Conservation (phyloP, 2,797 vertebrate genomes). For the Scarus forsteni region DNA sequence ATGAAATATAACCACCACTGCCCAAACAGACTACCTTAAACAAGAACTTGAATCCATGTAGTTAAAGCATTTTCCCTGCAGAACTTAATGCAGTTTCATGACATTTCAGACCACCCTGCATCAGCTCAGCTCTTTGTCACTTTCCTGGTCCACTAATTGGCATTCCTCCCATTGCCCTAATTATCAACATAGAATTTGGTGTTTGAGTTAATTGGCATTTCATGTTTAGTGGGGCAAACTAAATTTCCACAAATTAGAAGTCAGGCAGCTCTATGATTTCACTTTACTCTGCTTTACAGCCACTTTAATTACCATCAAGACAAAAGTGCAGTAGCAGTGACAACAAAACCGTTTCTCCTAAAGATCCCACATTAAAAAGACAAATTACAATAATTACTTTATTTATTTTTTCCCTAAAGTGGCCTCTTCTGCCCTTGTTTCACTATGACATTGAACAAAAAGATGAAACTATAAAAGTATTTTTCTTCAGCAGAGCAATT, state of each 20-base stretch:
- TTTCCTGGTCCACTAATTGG: conserved; percentile 54
- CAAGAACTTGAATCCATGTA: background rate
- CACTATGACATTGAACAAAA: conserved; percentile 32
- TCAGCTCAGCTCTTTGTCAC: conserved; percentile 31
- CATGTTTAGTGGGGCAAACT: conserved; percentile 43
- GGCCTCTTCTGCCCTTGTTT: conserved; percentile 32
- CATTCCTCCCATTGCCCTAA: conserved; percentile 50
- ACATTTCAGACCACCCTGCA: background rate
- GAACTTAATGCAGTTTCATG: background rate
- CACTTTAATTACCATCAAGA: conserved; percentile 57
- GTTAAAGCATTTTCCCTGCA: too few species aligned
- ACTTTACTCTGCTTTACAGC: conserved; percentile 29
- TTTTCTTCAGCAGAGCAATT: conserved; percentile 53
- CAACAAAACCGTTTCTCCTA: conserved; percentile 42
- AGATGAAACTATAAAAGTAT: conserved; percentile 27
- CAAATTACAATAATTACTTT: conserved; percentile 59
- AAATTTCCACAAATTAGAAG: conserved; percentile 52
- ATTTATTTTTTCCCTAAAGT: conserved; percentile 29
- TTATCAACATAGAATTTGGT: conserved; percentile 51
- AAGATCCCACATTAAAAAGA: conserved; percentile 55
- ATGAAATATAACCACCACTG: too few species aligned
- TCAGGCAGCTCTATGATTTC: conserved; percentile 31
- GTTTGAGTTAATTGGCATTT: conserved; percentile 64
- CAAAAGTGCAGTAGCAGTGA: conserved; percentile 25
- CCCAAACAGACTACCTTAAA: too few species aligned